A percentile compares a stretch with the other conserved stretches of the same genome.
phyloP scores from a whole-genome alignment of 2,797 vertebrate species.

The Acanthurus lineatus region DNA sequence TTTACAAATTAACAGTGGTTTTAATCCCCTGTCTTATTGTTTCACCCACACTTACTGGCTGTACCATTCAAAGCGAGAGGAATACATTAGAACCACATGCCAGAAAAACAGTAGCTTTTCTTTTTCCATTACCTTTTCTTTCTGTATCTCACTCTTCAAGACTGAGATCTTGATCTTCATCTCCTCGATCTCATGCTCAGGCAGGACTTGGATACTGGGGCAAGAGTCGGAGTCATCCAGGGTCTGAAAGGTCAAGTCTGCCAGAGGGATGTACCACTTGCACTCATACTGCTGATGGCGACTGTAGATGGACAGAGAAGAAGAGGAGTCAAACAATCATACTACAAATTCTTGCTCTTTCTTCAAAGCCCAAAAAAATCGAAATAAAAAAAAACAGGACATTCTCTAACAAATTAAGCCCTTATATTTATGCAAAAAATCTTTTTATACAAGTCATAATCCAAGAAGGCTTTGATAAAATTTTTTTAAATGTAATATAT shows the following conservation, averaged over 20 bases:
- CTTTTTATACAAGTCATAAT: too few species aligned
- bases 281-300: slow-evolving; percentile 98
- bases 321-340: neutral
- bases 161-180: slow-evolving; percentile 98
- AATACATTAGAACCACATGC: slow-evolving; percentile 7
- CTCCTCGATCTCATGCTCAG: slow-evolving; percentile 96
- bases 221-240: slow-evolving; percentile 93
- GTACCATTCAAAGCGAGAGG: too few species aligned
- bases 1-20: too few species aligned
- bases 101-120: slow-evolving; percentile 71
- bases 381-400: too few species aligned
- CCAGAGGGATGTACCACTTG: slow-evolving; percentile 98
- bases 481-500: too few species aligned
- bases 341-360: neutral
- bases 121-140: slow-evolving; percentile 95
- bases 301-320: slow-evolving; percentile 71
- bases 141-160: slow-evolving; percentile 97
- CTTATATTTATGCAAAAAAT: too few species aligned
- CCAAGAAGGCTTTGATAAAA: too few species aligned
- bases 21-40: too few species aligned
- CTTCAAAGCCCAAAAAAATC: neutral
- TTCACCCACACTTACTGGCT: too few species aligned
- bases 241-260: slow-evolving; percentile 93
- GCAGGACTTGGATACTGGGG: slow-evolving; percentile 92
- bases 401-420: too few species aligned